Base-by-base conservation (phyloP, 2,888 invertebrate genomes). In the Dolomedes plantarius region DNA sequence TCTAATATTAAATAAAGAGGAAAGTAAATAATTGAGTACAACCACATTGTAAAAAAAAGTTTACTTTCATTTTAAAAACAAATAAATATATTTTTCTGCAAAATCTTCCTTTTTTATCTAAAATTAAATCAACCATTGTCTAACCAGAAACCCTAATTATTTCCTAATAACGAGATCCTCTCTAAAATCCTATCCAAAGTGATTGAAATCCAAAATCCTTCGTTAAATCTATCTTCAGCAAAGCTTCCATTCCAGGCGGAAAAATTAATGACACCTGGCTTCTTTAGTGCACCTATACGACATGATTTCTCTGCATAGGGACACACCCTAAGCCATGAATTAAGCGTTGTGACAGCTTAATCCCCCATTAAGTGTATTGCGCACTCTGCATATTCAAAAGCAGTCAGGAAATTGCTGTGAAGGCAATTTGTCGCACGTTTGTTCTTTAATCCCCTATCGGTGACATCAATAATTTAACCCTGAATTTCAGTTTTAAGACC, bases 381-480 rank as follows among this genome's bases (percentile, higher is more conserved):
- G 64, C 39, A 50, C 50, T 73, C 62, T 75, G 81, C 81, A 75
- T 81, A 81, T 75, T 81, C 74, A 74, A 62, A 81, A 69, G 75
- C 62, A 75, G 67, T 74, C 23, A 36, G 69, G 41, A 36, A 80
- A 80, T 80, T 64, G 65, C 80, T 41, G 36, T 32, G 75, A 68
- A 67, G 65, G 75, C 62, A 74, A 68, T 81, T 81, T 75, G 75
- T 81, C 81, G 68, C 81, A 81, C 80, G 69, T 81, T 81, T 81
- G 36, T 74, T 39, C 69, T 56, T 23, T 75, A 75, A 81, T 81
- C 81, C 81, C n/a, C 81, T 74, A 64, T 74, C 67, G 46, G 68
- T 67, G 29, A 27, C 65, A 69, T 74, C 75, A 74, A 75, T 81
- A 81, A 69, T 75, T 81, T 73, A 71, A 71, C 50, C 32, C 46